These are phyloP conservation scores for Aricia agestis DNA, from an alignment of 1,140 invertebrate genomes.

Conservation along the genomic window DNA sequence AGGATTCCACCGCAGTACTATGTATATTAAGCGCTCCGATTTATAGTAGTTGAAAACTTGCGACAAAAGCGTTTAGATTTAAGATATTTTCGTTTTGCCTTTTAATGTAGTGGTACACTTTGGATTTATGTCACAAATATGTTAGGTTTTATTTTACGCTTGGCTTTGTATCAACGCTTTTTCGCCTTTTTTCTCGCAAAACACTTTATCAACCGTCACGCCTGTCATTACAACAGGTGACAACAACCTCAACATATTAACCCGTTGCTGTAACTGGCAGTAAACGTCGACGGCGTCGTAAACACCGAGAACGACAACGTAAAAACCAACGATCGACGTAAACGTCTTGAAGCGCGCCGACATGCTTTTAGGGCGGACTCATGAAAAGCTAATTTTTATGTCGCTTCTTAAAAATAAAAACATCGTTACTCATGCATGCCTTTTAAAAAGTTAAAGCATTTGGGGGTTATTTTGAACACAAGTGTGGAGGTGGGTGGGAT, in stretches of 20 bases:
- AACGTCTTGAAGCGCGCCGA: conserved; percentile 35
- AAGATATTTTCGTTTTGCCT: neutral
- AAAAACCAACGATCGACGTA: conserved; percentile 60
- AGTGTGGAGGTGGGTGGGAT: neutral
- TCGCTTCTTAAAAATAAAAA: conserved; percentile 20
- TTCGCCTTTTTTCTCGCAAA: neutral
- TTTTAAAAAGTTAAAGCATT: conserved; percentile 11
- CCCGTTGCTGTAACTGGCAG: conserved; percentile 60
- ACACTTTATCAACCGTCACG: neutral
- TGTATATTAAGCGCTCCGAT: conserved; percentile 16
- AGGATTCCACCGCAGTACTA: conserved; percentile 19
- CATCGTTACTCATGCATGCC: conserved; percentile 17
- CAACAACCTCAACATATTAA: conserved; percentile 51
- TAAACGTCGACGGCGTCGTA: conserved; percentile 56
- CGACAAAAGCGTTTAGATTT: conserved; percentile 12
- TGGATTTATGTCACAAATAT: too few species aligned
- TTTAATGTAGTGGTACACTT: neutral
- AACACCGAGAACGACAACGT: conserved; percentile 56
- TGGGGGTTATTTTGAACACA: neutral
- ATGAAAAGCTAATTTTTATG: conserved; percentile 44
- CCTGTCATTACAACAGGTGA: conserved; percentile 6
- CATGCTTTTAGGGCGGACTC: conserved; percentile 40
- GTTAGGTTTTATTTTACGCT: too few species aligned
- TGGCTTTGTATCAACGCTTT: too few species aligned
- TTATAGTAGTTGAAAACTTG: conserved; percentile 20